Evolutionary conservation across 2,797 vertebrate genomes (phyloP), one percentile per base, ranked within the genome.

Genomic region (Amniataba percoides): DNA sequence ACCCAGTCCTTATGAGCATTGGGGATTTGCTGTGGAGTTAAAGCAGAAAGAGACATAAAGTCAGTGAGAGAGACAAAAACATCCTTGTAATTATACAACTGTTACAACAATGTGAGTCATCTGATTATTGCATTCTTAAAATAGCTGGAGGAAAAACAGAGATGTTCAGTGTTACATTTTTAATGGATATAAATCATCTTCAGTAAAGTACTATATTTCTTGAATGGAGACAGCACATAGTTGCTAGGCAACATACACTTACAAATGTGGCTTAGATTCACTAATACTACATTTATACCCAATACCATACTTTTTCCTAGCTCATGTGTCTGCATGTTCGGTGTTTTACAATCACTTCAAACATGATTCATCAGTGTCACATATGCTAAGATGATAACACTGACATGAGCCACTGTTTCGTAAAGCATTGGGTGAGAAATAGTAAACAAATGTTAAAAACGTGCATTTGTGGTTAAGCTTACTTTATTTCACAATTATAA

Each of bases 1-100:
- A 99, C 98, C 98, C 98, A 99, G 90, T 99, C 98, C 81, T 98
- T 99, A 88, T 99, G 98, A 13, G 98, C 97, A 0, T 98, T 99
- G 16, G 98, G 98, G 89, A 99, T 97, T 99, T 99, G 98, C 98
- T 99, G 94, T 4, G 21, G 63, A 83, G 40, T 43, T 14, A 53
- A 73, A 51, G 2, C 16, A 64, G n/a, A 69, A 19, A 69, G 15
- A 62, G 27, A 63, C 1, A 51, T 21, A n/a, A 56, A 64, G 48
- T 76, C 5, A 59, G 46, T 40, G 39, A 70, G 6, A 16, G 23
- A 43, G 13, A 18, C 18, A 43, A 59, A 43, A 62, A 43, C 2
- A 36, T 36, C 40, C 19, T 8, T 8, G 27, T 11, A 7, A 31
- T 52, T 34, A 43, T 10, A 36, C 5, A 23, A 12, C 27, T 21